Evolutionary conservation across 37 sponge, comb jelly and placozoan genomes (phyloP).

Genomic region (Aphrocallistes beatrix): DNA sequence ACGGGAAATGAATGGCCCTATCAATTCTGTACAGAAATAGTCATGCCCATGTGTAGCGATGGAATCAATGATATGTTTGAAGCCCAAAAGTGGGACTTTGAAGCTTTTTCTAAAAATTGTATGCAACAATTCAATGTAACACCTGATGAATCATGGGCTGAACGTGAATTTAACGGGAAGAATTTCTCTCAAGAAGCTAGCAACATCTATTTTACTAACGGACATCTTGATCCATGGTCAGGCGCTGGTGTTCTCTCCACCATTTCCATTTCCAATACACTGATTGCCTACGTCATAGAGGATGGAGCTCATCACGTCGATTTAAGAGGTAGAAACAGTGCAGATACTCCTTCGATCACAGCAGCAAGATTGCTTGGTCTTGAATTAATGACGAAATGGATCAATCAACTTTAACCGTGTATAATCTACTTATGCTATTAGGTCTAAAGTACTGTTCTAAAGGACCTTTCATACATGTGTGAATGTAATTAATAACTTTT

Average conservation of each 20-base stretch:
- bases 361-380: constrained; percentile 34
- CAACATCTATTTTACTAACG: constrained; percentile 48
- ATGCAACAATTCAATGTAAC: constrained; percentile 24
- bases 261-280: constrained; percentile 37
- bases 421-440: no score
- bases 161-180: background rate
- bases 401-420: background rate
- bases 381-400: constrained; percentile 42
- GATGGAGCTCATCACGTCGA: constrained; percentile 95
- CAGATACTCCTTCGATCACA: constrained; percentile 41
- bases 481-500: no score
- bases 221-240: constrained; percentile 85
- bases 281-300: constrained; percentile 60
- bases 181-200: background rate
- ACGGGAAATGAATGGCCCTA: background rate
- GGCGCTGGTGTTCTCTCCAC: constrained; percentile 77
- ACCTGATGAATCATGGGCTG: constrained; percentile 14
- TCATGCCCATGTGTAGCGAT: constrained; percentile 81
- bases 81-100: constrained; percentile 38
- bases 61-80: constrained; percentile 60
- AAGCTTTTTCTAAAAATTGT: constrained; percentile 26
- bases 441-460: no score
- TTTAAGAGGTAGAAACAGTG: constrained; percentile 33
- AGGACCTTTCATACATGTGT: no score
- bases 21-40: constrained; percentile 86